Evolutionary conservation across 1,140 invertebrate species (phyloP), one percentile per base, ranked within the genome.

Genomic region (Carcinoscorpius rotundicauda): DNA sequence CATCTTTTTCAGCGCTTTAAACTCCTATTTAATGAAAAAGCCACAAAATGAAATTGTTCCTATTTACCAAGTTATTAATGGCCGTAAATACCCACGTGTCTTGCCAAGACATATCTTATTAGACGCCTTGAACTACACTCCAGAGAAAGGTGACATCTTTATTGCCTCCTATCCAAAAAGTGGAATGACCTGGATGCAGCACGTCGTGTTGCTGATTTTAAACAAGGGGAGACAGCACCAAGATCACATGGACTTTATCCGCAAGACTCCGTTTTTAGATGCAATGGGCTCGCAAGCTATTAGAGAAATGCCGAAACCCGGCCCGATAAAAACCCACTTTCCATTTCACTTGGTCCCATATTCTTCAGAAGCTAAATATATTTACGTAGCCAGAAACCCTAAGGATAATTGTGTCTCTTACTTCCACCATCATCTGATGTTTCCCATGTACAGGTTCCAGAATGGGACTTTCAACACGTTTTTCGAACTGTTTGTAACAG

Each of bases 321-420:
- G 4, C 6, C 59, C 66, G 5, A 8, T 62, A 5, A 88, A 89
- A 70, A 85, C 85, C 29, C 91, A 94, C 75, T 77, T 93, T 49
- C 86, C 88, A 1, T 79, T 89, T 66, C 79, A 82, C 52, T 76
- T 91, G 10, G 73, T 91, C 51, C 86, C 87, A 0, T 62, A 62
- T 2, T 53, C 51, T 4, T 3, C 9, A 8, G 49, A 73, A 69
- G 49, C 81, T 82, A 48, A 81, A 79, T 89, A 8, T 48, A 79
- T 91, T 5, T 91, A 90, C 71, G 83, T 91, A 0, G 85, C 86
- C 4, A 79, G 91, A 62, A 90, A 93, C 78, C 89, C 90, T 0
- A 89, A 91, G 75, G 90, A 93, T 75, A 85, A 90, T 1, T 87
- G 83, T 4, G 87, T 92, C 0, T 93, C 89, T 0, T 92, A 86